These are phyloP conservation scores for Nesidiocoris tenuis DNA, from an alignment of 2,888 invertebrate species.

Conservation along the genomic window DNA sequence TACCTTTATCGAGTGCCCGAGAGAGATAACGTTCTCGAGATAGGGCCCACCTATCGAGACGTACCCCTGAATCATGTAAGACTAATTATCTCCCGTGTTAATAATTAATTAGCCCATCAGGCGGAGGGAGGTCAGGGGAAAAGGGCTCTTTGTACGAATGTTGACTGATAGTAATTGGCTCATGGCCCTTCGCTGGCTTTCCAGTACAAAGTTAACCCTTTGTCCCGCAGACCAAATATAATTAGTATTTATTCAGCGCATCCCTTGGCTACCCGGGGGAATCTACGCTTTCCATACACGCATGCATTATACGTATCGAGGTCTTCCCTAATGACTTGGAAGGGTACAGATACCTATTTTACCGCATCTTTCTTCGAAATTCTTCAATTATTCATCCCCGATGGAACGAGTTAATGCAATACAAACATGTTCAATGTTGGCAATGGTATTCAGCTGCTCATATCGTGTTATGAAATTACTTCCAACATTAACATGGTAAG, in stretches of 20 bases:
- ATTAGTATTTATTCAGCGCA: constrained; percentile 43
- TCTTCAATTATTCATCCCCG: constrained; percentile 5
- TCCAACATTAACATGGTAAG: no score
- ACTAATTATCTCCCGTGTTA: constrained; percentile 45
- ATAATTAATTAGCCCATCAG: constrained; percentile 47
- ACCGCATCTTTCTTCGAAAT: constrained; percentile 11
- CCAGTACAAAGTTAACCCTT: constrained; percentile 41
- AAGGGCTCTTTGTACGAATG: constrained; percentile 45
- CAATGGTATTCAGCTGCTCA: no score
- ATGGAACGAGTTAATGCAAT: no score
- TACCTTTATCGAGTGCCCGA: not conserved
- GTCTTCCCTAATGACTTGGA: constrained; percentile 4
- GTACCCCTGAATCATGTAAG: constrained; percentile 44
- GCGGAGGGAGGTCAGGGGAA: not conserved
- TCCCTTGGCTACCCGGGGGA: constrained; percentile 11
- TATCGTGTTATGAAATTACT: no score
- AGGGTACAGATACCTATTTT: not conserved
- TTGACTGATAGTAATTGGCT: constrained; percentile 48
- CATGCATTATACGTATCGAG: not conserved
- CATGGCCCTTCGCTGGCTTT: constrained; percentile 21
- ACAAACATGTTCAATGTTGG: no score
- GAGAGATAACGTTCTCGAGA: not conserved
- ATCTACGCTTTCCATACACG: not conserved
- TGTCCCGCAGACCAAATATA: constrained; percentile 42
- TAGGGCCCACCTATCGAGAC: not conserved